Evolutionary conservation across 2,888 invertebrate species (phyloP).

Genomic region (Ophion ellenae): DNA sequence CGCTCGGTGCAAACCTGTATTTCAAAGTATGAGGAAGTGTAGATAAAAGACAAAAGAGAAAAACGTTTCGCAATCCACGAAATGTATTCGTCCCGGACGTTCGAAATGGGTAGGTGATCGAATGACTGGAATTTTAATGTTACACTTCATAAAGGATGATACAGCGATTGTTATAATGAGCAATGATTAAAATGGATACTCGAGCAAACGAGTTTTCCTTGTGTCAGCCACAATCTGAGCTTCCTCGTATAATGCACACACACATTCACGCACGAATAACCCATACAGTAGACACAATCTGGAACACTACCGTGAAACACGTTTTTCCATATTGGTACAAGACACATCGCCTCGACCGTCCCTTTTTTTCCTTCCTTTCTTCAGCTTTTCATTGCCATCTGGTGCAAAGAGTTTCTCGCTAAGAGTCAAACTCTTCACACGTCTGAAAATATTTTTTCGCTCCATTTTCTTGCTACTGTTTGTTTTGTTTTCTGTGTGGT

Average conservation of each 20-base stretch:
- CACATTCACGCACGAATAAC: background rate
- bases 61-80: too few relatives aligned
- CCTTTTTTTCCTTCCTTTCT: background rate
- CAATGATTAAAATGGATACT: constrained; percentile 12
- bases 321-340: constrained; percentile 40
- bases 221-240: background rate
- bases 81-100: constrained; percentile 10
- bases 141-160: constrained; percentile 16
- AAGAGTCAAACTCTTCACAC: constrained; percentile 1
- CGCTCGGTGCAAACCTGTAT: background rate
- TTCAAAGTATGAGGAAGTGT: background rate
- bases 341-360: background rate
- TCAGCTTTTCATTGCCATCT: constrained; percentile 40
- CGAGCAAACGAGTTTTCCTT: constrained; percentile 35
- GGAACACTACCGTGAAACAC: constrained; percentile 13
- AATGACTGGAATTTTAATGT: constrained; percentile 31
- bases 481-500: background rate
- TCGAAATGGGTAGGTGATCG: constrained; percentile 7
- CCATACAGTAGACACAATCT: background rate
- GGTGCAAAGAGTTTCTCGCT: constrained; percentile 9
- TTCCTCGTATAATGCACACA: background rate
- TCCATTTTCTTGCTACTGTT: background rate
- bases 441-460: background rate
- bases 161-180: constrained; percentile 10
- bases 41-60: too few relatives aligned